Conservation (phyloP, 2,113 vertebrate species). For the Elaphurus davidianus region DNA sequence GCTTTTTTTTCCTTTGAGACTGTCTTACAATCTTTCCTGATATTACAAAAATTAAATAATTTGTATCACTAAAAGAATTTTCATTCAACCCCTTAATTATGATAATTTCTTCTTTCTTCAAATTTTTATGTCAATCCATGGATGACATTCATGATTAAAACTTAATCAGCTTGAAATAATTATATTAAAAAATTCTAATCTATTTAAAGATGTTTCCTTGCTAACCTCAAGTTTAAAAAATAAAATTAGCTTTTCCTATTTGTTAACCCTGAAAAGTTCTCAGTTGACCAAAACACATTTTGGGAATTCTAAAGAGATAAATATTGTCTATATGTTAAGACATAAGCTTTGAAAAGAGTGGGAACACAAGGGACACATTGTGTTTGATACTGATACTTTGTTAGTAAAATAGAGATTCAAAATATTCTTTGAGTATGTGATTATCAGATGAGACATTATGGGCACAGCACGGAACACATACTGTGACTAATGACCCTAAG, state of each 20-base stretch:
- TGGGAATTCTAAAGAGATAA: background rate
- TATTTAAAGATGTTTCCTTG: background rate
- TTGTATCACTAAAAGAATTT: background rate
- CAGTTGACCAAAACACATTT: background rate
- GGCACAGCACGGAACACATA: background rate
- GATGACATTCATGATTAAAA: background rate
- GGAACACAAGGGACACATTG: background rate
- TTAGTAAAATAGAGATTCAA: background rate
- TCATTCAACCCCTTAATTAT: background rate
- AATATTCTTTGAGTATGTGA: constrained; percentile 21
- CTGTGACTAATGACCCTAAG: constrained; percentile 20
- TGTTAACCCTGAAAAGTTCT: background rate
- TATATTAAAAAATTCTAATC: background rate
- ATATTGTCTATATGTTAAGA: background rate
- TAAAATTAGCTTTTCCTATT: background rate
- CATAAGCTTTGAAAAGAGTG: background rate
- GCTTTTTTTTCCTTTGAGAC: background rate
- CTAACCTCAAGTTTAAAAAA: background rate
- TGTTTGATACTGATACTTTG: background rate
- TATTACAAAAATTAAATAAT: background rate
- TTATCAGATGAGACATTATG: constrained; percentile 22
- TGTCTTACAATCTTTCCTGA: background rate
- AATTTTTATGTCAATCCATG: background rate
- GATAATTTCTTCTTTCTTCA: background rate
- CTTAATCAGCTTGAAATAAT: background rate